Evolutionary conservation across 2,888 invertebrate genomes (phyloP), one percentile per base, ranked within the genome.

Genomic region (Heliconius ethilla): DNA sequence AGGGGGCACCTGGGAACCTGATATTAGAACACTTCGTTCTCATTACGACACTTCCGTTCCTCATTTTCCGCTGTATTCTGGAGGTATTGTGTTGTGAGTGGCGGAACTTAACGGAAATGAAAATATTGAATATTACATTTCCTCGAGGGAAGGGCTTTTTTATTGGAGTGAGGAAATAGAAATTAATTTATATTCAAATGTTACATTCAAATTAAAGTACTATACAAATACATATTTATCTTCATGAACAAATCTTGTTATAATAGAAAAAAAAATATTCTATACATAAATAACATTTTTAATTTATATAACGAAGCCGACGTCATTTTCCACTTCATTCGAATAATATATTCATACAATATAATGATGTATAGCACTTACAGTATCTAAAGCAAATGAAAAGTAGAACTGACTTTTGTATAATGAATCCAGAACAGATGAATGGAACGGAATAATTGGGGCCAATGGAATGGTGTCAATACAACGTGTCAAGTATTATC

Each of bases 401-500:
- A 72, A 72, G 33, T 72, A 59, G 59, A 40, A 27, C 37, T 62
- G 40, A 74, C 63, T 40, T 37, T 73, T 74, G 27, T 29, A 74
- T 74, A 63, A 63, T 74, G 40, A 74, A 65, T 65, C 37, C 72
- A n/a, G n/a, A 33, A 72, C 55, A 33, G 59, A 27, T 74, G 74
- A 74, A 74, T 74, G 74, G 62, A 74, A 62, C 74, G 29, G 65
- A 74, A 45, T 74, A 74, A 74, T 74, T 74, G 74, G 63, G 74
- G 62, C 63, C 63, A 65, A 74, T 74, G 74, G 45, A 74, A 74
- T 65, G 74, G 74, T 65, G 63, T 74, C 74, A 74, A 74, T 74
- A 65, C 40, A 27, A 74, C 63, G 63, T 63, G 63, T 40, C 72
- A 59, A 72, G 55, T 27, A 74, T 40, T 45, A 63, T 40, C 22